Evolutionary conservation across 2,113 vertebrate species (phyloP).

Genomic region (Myrmophylax atrothorax): DNA sequence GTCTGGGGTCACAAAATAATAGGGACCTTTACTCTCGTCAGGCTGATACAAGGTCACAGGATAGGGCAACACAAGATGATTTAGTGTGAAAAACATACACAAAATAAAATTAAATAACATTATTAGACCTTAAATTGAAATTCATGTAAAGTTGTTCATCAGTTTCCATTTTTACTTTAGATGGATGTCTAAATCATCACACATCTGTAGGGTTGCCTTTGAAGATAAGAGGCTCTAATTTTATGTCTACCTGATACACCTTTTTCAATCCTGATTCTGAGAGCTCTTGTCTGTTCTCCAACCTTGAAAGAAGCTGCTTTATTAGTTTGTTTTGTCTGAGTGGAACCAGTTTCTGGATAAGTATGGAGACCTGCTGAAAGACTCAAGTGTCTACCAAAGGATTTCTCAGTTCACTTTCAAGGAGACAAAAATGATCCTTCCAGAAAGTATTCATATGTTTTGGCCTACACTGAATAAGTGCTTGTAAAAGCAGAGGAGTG

Average conservation of each 20-base stretch:
- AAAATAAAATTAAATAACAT: background rate
- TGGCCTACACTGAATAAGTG: rapidly evolving
- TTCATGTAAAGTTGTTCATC: background rate
- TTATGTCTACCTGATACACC: background rate
- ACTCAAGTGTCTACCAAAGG: background rate
- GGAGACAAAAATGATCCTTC: background rate
- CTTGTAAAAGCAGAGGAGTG: background rate
- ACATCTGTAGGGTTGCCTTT: background rate
- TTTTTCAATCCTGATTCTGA: background rate
- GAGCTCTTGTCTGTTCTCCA: background rate
- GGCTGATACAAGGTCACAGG: background rate
- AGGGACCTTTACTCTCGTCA: background rate
- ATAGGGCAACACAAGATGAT: background rate
- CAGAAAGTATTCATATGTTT: background rate
- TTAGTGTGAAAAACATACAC: background rate
- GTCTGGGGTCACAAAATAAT: background rate
- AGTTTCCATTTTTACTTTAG: background rate
- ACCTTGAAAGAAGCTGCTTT: background rate
- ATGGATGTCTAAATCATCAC: background rate
- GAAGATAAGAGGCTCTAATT: background rate
- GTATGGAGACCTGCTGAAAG: background rate
- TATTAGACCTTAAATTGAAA: background rate
- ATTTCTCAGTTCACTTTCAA: background rate
- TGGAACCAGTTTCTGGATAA: background rate
- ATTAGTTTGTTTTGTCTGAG: background rate